A percentile compares a stretch with the other conserved stretches of the same genome.
Conservation (phyloP, 37 sponge, comb jelly and placozoan species). For the Aphrocallistes beatrix region DNA sequence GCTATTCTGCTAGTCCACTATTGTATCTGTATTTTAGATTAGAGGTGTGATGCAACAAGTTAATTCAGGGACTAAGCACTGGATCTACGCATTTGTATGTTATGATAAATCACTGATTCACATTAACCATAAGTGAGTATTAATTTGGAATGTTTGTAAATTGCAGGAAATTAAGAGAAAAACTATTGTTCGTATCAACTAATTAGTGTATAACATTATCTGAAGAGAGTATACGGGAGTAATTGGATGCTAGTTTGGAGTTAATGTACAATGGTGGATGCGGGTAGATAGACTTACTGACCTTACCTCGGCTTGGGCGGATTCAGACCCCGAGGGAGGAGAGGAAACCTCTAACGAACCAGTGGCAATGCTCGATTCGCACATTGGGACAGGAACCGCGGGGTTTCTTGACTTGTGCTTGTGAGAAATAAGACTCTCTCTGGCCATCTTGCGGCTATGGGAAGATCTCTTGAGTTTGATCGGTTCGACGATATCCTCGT, state of each 20-base stretch:
- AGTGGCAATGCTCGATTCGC: neutral
- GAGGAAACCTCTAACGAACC: constrained; percentile 7
- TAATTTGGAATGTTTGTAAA: no score
- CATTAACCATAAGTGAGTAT: no score
- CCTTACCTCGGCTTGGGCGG: neutral
- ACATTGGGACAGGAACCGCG: no score
- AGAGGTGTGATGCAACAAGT: neutral
- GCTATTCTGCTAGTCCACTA: neutral
- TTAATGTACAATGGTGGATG: neutral
- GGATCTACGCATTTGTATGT: no score
- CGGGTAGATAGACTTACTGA: neutral
- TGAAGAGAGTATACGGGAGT: no score
- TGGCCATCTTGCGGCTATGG: neutral
- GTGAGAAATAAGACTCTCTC: neutral
- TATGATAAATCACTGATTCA: no score
- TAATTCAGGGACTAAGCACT: no score
- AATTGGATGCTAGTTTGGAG: neutral
- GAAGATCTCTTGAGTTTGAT: neutral
- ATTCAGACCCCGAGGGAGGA: neutral
- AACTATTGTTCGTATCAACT: no score
- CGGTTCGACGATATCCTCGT: neutral
- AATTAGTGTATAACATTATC: no score
- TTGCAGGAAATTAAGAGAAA: no score
- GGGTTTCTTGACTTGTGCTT: no score
- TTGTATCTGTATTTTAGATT: neutral